Conservation (phyloP, 2,113 vertebrate species). For the Seriola aureovittata region DNA sequence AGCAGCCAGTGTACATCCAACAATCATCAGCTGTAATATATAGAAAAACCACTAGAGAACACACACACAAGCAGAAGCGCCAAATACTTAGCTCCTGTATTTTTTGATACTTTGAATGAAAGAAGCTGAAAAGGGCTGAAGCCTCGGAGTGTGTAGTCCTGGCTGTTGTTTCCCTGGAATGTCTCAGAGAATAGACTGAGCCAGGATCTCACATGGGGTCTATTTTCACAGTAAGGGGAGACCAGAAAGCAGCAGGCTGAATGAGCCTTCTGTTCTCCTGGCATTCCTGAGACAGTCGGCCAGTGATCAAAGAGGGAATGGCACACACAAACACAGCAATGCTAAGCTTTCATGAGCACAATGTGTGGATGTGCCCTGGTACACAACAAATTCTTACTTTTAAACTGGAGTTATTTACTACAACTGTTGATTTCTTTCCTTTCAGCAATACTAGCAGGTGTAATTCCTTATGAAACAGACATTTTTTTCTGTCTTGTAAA, state of each 20-base stretch:
- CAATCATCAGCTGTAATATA: not conserved
- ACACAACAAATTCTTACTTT: not conserved
- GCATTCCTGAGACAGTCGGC: constrained; percentile 78
- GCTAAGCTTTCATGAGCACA: constrained; percentile 20
- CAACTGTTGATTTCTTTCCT: not conserved
- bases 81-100: not conserved
- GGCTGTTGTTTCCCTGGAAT: constrained; percentile 65
- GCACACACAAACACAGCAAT: constrained; percentile 49
- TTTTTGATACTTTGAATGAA: constrained; percentile 21
- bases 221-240: constrained; percentile 88
- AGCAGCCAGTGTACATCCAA: not conserved
- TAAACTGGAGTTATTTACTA: not conserved
- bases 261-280: constrained; percentile 88
- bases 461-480: not conserved
- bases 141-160: constrained; percentile 2
- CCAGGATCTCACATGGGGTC: constrained; percentile 81
- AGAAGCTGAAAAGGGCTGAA: constrained; percentile 21
- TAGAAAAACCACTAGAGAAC: not conserved
- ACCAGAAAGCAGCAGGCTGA: constrained; percentile 79
- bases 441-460: not conserved
- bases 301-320: constrained; percentile 61
- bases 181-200: constrained; percentile 77
- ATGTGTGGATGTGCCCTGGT: not conserved
- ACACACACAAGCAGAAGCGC: not conserved
- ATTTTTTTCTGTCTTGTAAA: not conserved